Conservation (phyloP, 2,888 invertebrate species). For the Pristionchus mayeri region DNA sequence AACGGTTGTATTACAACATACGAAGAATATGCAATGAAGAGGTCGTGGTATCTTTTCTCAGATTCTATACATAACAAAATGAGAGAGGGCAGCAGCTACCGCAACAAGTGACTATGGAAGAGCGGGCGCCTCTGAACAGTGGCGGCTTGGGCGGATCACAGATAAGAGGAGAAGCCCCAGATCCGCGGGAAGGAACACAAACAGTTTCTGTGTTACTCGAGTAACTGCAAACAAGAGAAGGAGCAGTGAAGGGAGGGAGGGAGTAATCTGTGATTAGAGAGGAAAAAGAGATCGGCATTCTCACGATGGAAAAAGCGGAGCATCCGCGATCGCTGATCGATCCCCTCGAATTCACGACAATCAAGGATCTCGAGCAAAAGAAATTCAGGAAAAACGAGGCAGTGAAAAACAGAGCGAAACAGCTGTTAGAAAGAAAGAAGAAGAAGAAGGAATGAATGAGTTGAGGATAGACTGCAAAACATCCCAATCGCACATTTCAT, state of each 20-base stretch:
- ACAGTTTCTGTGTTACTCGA: conserved; percentile 40
- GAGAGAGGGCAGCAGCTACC: no score
- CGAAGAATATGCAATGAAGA: background rate
- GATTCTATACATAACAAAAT: background rate
- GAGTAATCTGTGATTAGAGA: conserved; percentile 30
- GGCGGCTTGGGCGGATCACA: background rate
- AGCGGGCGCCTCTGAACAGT: no score
- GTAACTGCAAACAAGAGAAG: conserved; percentile 28
- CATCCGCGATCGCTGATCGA: background rate
- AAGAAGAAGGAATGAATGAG: background rate
- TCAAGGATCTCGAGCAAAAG: no score
- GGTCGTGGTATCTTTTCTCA: background rate
- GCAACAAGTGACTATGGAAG: no score
- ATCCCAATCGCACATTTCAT: background rate
- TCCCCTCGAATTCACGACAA: no score
- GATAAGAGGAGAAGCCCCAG: background rate
- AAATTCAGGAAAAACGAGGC: no score
- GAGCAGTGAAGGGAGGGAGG: conserved; percentile 1
- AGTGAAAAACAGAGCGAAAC: conserved; percentile 15
- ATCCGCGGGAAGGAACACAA: conserved; percentile 20
- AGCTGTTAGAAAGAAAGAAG: conserved; percentile 28
- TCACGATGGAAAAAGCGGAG: background rate
- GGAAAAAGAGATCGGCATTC: background rate
- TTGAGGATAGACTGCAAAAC: conserved; percentile 31
- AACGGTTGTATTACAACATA: background rate